Conservation (phyloP, 2,113 vertebrate species). For the Ceuthmochares aereus region DNA sequence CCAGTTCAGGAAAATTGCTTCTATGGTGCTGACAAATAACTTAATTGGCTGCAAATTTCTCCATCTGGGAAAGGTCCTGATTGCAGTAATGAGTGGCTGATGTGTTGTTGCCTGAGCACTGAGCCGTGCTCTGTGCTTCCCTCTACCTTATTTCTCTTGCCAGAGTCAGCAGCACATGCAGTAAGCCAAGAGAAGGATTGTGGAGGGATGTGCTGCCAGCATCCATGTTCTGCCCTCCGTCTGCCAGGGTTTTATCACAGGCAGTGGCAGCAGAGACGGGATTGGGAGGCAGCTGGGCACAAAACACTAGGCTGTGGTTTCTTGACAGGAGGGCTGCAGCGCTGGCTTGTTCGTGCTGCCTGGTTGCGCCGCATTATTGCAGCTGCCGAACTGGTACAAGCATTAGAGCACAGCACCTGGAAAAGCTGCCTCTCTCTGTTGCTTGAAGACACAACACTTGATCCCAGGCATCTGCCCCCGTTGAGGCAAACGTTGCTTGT, state of each 20-base stretch:
- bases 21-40: conserved; percentile 17
- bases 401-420: too few relatives aligned
- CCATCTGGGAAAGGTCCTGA: neutral
- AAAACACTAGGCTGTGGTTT: too few relatives aligned
- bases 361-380: too few relatives aligned
- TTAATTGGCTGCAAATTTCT: neutral
- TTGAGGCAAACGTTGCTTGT: rapidly evolving
- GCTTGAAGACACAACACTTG: too few relatives aligned
- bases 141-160: neutral
- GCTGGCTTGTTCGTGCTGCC: too few relatives aligned
- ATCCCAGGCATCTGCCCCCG: neutral
- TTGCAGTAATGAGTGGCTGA: neutral
- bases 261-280: too few relatives aligned
- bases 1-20: neutral
- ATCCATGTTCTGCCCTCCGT: neutral
- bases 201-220: neutral
- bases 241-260: neutral
- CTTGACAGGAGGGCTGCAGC: too few relatives aligned
- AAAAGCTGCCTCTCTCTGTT: too few relatives aligned
- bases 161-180: neutral
- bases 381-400: too few relatives aligned
- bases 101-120: neutral
- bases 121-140: neutral
- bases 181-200: neutral
- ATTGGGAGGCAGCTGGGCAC: too few relatives aligned